Conservation (phyloP, 2,113 vertebrate species). For the Salvator merianae region DNA sequence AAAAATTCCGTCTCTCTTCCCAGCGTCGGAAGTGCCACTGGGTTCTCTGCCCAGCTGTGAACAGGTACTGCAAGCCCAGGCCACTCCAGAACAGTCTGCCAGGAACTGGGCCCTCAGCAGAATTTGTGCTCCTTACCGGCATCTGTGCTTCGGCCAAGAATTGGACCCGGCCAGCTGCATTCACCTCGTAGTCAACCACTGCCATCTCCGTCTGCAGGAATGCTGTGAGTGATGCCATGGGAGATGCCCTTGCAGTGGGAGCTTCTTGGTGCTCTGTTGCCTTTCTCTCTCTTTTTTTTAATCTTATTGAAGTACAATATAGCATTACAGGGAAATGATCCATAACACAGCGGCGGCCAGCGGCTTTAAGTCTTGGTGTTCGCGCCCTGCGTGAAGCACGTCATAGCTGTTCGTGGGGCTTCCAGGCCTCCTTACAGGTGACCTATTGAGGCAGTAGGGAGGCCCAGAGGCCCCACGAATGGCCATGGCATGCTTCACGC, state of each 20-base stretch:
- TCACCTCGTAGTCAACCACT: slow-evolving; percentile 44
- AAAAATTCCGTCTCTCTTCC: neutral
- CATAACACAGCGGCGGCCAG: too few species aligned
- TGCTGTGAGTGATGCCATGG: slow-evolving; percentile 58
- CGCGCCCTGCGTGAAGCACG: too few species aligned
- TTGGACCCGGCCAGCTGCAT: neutral
- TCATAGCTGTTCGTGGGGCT: too few species aligned
- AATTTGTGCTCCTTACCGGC: slow-evolving; percentile 83
- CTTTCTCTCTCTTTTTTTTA: neutral
- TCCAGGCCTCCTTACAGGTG: too few species aligned
- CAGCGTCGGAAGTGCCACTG: slow-evolving; percentile 50
- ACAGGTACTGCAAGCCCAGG: slow-evolving; percentile 75
- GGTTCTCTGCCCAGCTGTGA: slow-evolving; percentile 81
- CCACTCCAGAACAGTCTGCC: slow-evolving; percentile 71
- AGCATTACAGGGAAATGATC: too few species aligned
- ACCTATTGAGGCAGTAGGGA: too few species aligned
- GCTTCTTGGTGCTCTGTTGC: too few species aligned
- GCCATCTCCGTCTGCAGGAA: slow-evolving; percentile 64
- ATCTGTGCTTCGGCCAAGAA: slow-evolving; percentile 66
- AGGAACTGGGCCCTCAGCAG: slow-evolving; percentile 86
- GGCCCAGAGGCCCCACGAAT: too few species aligned
- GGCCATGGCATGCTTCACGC: too few species aligned
- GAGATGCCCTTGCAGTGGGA: neutral
- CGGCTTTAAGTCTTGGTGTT: too few species aligned
- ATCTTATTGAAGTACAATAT: too few species aligned